Evolutionary conservation across 2,797 vertebrate species (phyloP), one percentile per base, ranked within the genome.

Genomic region (Fringilla coelebs): DNA sequence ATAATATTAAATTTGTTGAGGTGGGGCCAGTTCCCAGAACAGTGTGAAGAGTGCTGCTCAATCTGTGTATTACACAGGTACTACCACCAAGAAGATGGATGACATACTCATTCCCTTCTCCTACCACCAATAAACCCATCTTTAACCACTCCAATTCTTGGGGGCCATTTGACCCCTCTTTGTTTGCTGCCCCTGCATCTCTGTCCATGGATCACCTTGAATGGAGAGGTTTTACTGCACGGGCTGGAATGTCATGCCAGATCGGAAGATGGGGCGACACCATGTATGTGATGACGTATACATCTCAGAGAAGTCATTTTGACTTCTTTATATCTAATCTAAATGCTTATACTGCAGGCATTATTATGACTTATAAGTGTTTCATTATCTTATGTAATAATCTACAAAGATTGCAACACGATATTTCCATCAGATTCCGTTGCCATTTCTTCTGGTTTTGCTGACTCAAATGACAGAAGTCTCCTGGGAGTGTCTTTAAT

Each of bases 301-400:
- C 24, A 34, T 51, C 82, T 63, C 38, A 85, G 74, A 63, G 58
- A 94, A 94, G 34, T 87, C 1, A 67, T 65, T 88, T 66, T 73
- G 28, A 67, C 14, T 71, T 82, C 72, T 80, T 77, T 46, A 25
- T 81, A 74, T 94, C 91, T 96, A 76, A 96, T 58, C 82, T 81
- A 81, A 90, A 49, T 13, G 20, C 82, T 88, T 84, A 71, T 88
- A 70, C 22, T 92, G 34, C 51, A 88, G 16, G 54, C 48, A 62
- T 82, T 84, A 68, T 36, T 82, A 12, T 40, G 45, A 54, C 28
- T 85, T 76, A 74, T 67, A 68, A 91, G 74, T 16, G 21, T 67
- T 93, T 79, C 17, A 83, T 83, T 92, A 43, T 76, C 60, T 61
- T 52, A 78, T 57, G 67, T 88, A 92, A 91, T 94, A 89, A 78